Evolutionary conservation across 2,797 vertebrate genomes (phyloP), one percentile per base, ranked within the genome.

Genomic region (Hemibagrus guttatus): DNA sequence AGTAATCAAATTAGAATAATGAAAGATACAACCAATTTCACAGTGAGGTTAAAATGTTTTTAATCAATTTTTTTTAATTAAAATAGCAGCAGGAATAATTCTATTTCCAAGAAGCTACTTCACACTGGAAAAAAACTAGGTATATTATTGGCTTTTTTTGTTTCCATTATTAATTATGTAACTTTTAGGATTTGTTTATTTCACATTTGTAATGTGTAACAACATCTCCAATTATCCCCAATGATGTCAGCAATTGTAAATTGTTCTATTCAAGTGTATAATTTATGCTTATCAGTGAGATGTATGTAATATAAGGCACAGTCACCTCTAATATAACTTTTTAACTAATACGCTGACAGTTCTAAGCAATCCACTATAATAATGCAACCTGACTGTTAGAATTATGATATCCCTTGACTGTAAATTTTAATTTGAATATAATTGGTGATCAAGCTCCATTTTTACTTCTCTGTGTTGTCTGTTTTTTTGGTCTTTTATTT

Each of bases 301-400:
- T 49, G 35, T 39, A 14, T 52, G 19, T 39, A 39, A 49, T 52
- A 63, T 16, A 11, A 85, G 59, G 21, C 21, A 58, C 66, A 52
- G 4, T 81, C 19, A 71, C 68, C 68, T 69, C 31, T 66, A 14
- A 66, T 85, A 23, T 35, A 85, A 78, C 17, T 56, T 35, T 72
- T 72, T 42, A 23, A 71, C 21, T 26, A 74, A 74, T 74, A 74
- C 23, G 13, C 14, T 31, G n/a, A 76, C n/a, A 28, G 19, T 54
- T 76, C 46, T 69, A 9, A 21, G 35, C 63, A 68, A 9, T 79
- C 16, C 26, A 59, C 64, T 81, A 81, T 49, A 39, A 69, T 42
- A 31, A 46, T 39, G 49, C 39, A 56, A 23, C 17, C 9, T 35
- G 19, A 85, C 26, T 85, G 49, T 58, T 81, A n/a, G 58, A 56